Conservation (phyloP, 2,888 invertebrate genomes). For the Andrena dorsata region DNA sequence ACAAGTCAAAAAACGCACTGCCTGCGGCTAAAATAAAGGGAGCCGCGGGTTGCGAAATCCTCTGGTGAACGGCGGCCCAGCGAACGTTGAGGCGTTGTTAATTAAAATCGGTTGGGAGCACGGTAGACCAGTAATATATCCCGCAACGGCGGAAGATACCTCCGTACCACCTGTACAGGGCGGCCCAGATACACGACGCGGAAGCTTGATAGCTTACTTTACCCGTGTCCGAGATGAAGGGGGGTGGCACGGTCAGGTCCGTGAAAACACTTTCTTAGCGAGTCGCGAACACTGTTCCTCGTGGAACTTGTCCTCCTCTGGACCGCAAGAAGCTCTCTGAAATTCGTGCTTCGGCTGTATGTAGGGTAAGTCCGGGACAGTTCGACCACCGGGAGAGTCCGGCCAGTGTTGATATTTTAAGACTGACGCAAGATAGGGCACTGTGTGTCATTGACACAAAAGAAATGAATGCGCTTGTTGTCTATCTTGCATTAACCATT, state of each 20-base stretch:
- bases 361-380: too few species aligned
- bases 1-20: constrained; percentile 16
- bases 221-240: too few species aligned
- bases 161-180: not conserved
- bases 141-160: not conserved
- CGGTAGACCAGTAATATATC: constrained; percentile 26
- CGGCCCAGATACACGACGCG: not conserved
- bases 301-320: too few species aligned
- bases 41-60: constrained; percentile 1
- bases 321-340: not conserved
- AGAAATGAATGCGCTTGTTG: too few species aligned
- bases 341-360: not conserved
- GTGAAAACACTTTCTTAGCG: too few species aligned
- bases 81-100: constrained; percentile 50
- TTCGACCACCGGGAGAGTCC: too few species aligned
- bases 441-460: too few species aligned
- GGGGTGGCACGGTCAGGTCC: too few species aligned
- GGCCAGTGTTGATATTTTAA: too few species aligned
- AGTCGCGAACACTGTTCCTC: too few species aligned
- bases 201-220: not conserved
- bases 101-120: constrained; percentile 42
- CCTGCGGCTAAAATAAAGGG: constrained; percentile 15
- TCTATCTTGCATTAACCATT: too few species aligned
- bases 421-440: too few species aligned
- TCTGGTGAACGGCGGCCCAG: not conserved